These are phyloP conservation scores for Trachops cirrhosus DNA, from an alignment of 2,797 vertebrate genomes.

Conservation along the genomic window DNA sequence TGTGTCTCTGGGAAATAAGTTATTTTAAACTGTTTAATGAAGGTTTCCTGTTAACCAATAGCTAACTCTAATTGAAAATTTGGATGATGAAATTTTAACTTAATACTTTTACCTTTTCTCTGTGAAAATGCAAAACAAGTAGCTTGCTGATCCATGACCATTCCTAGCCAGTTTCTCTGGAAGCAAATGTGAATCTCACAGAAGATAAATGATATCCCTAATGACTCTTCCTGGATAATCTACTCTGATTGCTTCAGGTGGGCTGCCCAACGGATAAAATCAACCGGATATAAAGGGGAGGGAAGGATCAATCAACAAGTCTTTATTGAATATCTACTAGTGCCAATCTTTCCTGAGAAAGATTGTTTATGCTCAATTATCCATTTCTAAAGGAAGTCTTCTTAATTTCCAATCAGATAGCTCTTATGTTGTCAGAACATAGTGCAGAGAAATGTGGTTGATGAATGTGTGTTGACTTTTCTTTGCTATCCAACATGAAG, in stretches of 20 bases:
- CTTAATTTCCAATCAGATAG: slow-evolving; percentile 14
- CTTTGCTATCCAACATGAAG: slow-evolving; percentile 58
- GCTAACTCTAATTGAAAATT: neutral
- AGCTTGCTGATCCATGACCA: neutral
- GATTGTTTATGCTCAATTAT: neutral
- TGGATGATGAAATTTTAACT: neutral
- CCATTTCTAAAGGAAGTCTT: slow-evolving; percentile 37
- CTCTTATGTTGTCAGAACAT: slow-evolving; percentile 3
- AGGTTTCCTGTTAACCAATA: neutral
- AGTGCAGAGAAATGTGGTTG: slow-evolving; percentile 49
- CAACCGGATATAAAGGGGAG: neutral
- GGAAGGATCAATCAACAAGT: neutral
- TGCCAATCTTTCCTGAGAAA: slow-evolving; percentile 29
- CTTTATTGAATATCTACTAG: neutral
- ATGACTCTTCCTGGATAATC: neutral
- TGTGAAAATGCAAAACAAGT: slow-evolving; percentile 32
- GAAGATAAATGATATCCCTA: slow-evolving; percentile 9
- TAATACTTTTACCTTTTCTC: neutral
- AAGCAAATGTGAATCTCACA: neutral
- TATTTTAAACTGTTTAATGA: neutral
- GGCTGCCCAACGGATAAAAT: neutral
- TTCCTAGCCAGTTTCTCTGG: neutral
- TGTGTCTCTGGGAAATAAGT: neutral
- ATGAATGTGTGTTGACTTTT: slow-evolving; percentile 60
- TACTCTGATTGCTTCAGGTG: neutral